phyloP scores from a whole-genome alignment of 2,888 invertebrate species.

The Ophion ellenae region DNA sequence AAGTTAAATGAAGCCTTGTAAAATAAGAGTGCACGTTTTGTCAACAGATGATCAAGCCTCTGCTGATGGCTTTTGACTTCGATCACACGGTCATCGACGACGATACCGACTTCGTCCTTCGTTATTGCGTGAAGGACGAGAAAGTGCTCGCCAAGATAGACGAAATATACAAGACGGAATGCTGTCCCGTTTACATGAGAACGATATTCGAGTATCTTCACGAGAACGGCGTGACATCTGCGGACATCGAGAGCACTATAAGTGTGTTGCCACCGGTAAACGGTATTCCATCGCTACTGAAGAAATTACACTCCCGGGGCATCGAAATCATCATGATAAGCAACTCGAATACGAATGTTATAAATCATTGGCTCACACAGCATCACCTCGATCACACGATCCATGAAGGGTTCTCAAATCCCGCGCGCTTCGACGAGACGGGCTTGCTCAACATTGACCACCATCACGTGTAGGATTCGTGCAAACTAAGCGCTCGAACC shows the following conservation, averaged over 20 bases:
- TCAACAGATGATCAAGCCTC: constrained; percentile 77
- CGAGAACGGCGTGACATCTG: constrained; percentile 84
- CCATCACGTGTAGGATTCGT: constrained; percentile 89
- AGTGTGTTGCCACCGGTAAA: constrained; percentile 86
- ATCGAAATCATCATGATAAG: constrained; percentile 90
- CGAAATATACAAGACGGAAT: constrained; percentile 85
- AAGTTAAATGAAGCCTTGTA: too few species aligned
- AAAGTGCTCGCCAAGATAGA: constrained; percentile 85
- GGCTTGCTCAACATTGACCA: constrained; percentile 86
- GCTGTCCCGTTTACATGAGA: constrained; percentile 91
- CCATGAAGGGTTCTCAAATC: constrained; percentile 88
- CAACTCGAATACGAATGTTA: constrained; percentile 91
- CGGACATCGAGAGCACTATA: constrained; percentile 85
- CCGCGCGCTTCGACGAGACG: constrained; percentile 86
- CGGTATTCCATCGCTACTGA: constrained; percentile 87
- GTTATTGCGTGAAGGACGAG: constrained; percentile 86
- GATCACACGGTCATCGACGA: constrained; percentile 91
- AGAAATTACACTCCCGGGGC: constrained; percentile 83
- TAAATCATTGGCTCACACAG: constrained; percentile 86
- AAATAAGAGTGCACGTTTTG: constrained; percentile 18
- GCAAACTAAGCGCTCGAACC: constrained; percentile 89
- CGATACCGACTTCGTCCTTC: constrained; percentile 89
- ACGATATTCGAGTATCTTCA: constrained; percentile 88
- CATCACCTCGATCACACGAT: constrained; percentile 83
- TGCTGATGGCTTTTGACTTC: constrained; percentile 90